These are phyloP conservation scores for Trichogramma evanescens DNA, from an alignment of 2,888 invertebrate species.

Conservation along the genomic window DNA sequence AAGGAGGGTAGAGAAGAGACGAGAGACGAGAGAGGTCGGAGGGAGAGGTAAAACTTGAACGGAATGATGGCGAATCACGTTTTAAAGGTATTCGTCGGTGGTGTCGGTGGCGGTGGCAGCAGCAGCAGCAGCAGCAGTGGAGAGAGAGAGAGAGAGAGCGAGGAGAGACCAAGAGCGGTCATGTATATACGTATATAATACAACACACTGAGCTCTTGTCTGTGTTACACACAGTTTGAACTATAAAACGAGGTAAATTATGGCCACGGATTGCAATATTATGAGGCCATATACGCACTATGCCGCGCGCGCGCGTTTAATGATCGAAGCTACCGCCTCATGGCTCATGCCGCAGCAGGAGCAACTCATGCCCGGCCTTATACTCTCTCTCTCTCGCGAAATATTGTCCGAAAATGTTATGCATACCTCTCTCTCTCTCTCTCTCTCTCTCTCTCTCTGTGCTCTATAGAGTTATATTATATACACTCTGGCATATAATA, in stretches of 20 bases:
- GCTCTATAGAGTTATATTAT: neutral
- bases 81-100: conserved; percentile 37
- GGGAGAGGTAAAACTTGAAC: conserved; percentile 39
- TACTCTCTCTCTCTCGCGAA: conserved; percentile 26
- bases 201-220: conserved; percentile 3
- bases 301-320: conserved; percentile 34
- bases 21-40: too few species aligned
- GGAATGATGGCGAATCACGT: conserved; percentile 32
- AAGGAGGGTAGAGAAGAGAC: too few species aligned
- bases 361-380: conserved; percentile 16
- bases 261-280: conserved; percentile 48
- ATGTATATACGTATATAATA: neutral
- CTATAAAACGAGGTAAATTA: conserved; percentile 49
- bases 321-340: conserved; percentile 45
- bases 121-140: neutral
- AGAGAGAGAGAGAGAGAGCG: neutral
- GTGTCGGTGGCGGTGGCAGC: neutral
- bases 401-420: conserved; percentile 42
- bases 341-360: neutral
- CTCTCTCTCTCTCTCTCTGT: conserved; percentile 22
- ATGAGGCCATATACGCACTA: conserved; percentile 47
- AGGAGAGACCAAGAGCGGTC: conserved; percentile 14
- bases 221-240: conserved; percentile 45
- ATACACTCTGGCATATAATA: conserved; percentile 2
- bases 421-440: conserved; percentile 10